phyloP scores from a whole-genome alignment of 2,888 invertebrate genomes.

The Leucozona laternaria region DNA sequence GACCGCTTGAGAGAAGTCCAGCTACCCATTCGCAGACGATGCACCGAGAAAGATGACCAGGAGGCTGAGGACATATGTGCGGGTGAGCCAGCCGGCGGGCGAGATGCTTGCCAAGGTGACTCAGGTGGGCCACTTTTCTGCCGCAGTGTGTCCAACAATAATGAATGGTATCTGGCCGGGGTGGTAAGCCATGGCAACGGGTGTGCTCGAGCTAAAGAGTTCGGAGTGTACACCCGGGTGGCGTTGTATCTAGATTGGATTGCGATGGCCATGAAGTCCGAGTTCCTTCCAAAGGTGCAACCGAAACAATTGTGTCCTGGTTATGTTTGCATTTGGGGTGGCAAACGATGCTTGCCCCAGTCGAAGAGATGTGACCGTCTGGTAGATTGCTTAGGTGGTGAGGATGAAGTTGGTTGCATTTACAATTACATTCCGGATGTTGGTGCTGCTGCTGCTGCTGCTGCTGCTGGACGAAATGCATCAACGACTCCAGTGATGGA shows the following conservation, averaged over 20 bases:
- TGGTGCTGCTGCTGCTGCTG: conserved; percentile 76
- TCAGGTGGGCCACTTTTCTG: conserved; percentile 94
- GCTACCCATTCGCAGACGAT: conserved; percentile 88
- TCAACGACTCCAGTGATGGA: conserved; percentile 40
- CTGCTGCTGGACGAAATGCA: conserved; percentile 76
- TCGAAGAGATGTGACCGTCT: conserved; percentile 88
- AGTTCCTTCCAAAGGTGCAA: conserved; percentile 83
- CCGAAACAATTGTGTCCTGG: conserved; percentile 89
- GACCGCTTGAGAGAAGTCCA: conserved; percentile 92
- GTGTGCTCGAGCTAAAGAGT: conserved; percentile 91
- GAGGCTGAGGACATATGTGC: conserved; percentile 91
- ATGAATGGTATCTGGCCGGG: conserved; percentile 92
- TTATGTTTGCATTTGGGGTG: conserved; percentile 87
- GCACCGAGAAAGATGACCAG: conserved; percentile 87
- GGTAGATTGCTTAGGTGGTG: conserved; percentile 91
- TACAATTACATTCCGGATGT: conserved; percentile 82
- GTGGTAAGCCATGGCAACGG: conserved; percentile 95
- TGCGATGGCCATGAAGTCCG: conserved; percentile 80
- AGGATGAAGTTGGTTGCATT: conserved; percentile 90
- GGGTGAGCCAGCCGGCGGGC: conserved; percentile 89
- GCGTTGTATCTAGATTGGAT: conserved; percentile 91
- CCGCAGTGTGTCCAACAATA: conserved; percentile 87
- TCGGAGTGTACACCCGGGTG: conserved; percentile 93
- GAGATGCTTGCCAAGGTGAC: conserved; percentile 90
- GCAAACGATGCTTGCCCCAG: conserved; percentile 88